Evolutionary conservation across 2,113 vertebrate species (phyloP).

Genomic region (Ramphastos sulfuratus): DNA sequence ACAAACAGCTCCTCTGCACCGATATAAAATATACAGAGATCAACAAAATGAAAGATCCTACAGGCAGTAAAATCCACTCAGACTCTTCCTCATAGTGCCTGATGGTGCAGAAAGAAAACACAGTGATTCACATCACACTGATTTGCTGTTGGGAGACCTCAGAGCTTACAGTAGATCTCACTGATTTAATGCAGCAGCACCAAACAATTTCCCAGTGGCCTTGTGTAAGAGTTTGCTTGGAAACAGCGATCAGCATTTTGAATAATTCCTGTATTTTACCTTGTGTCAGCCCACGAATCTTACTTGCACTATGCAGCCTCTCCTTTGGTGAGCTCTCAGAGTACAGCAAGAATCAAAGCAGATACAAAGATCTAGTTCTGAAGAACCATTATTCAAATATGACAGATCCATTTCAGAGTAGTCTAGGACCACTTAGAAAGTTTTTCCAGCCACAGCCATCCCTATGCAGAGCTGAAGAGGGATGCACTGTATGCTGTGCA

Average conservation of each 20-base stretch:
- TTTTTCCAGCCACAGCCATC: neutral
- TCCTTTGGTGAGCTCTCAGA: neutral
- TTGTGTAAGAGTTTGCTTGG: neutral
- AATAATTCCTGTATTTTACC: neutral
- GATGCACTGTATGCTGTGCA: accelerated
- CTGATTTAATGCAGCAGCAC: slow-evolving; percentile 29
- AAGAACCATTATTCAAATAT: neutral
- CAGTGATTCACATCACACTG: neutral
- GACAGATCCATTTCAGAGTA: neutral
- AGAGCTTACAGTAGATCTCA: neutral
- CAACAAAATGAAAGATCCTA: neutral
- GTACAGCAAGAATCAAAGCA: neutral
- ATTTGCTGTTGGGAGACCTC: slow-evolving; percentile 8
- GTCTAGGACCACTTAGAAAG: neutral
- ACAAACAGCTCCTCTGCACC: neutral
- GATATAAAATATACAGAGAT: neutral
- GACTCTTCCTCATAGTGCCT: neutral
- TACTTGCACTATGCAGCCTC: neutral
- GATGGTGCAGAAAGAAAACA: slow-evolving; percentile 3
- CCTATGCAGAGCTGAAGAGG: neutral
- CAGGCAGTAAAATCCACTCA: slow-evolving; percentile 15
- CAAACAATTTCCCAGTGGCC: neutral
- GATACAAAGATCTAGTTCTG: neutral
- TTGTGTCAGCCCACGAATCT: neutral
- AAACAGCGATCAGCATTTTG: neutral